Evolutionary conservation across 2,888 invertebrate species (phyloP), one percentile per base, ranked within the genome.

Genomic region (Acleris emargana): DNA sequence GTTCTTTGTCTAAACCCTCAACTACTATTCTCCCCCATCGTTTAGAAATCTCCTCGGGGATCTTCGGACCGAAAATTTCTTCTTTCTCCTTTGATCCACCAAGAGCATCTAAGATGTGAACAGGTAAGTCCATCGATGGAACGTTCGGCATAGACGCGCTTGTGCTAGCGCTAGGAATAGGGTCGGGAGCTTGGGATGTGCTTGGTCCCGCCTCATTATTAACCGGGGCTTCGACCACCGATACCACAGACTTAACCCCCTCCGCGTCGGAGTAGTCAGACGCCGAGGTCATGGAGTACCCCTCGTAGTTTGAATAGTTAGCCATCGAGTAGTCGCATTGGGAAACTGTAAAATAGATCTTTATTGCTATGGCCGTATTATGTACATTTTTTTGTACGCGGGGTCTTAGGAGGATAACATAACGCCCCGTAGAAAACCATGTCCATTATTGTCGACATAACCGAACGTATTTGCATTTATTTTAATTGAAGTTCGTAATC

Each of bases 1-100:
- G 25, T 18, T 58, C 57, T 28, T 58, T 58, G 6, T 25, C 45
- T 45, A 57, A 22, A 2, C 57, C 57, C 43, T 57, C 57, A n/a
- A 45, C 57, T 57, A 25, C n/a, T 25, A 57, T 45, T 17, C 57
- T 9, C 4, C 57, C 57, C 57, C 57, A 57, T 43, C 57, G 57
- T 57, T 57, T 57, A 57, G 57, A 42, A 18, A 57, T 57, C n/a
- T 57, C 57, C 2, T 57, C 57, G 16, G 57, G 45, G n/a, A 57
- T 43, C 16, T 57, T 57, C 6, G 57, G 57, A 4, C 57, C 57
- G 25, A 57, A 57, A n/a, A 25, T 9, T 43, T 57, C 57, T 7
- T 58, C 58, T 47, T 47, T 58, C 13, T 47, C 58, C 18, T 47
- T 58, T 13, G 45, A 18, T 11, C 47, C 58, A 25, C 58, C 58